These are phyloP conservation scores for Hydroisotoma schaefferi DNA, from an alignment of 2,888 invertebrate genomes.

Conservation along the genomic window DNA sequence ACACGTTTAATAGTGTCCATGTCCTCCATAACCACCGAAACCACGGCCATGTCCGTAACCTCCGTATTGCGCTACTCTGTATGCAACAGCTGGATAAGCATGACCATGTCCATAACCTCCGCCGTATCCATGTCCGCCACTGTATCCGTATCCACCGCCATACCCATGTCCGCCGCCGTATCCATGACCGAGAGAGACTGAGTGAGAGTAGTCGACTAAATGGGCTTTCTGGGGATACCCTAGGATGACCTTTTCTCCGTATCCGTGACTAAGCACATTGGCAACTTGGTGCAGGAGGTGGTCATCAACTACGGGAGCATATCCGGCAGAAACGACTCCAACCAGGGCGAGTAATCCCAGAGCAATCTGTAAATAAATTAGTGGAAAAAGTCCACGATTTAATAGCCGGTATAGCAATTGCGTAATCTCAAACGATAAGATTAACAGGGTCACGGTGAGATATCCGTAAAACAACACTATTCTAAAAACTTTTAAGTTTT, in stretches of 20 bases:
- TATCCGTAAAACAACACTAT: too few species aligned
- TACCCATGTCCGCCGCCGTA: not conserved
- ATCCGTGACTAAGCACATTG: constrained; percentile 24
- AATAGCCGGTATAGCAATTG: too few species aligned
- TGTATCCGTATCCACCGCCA: constrained; percentile 5
- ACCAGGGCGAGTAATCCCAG: not conserved
- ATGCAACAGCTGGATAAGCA: not conserved
- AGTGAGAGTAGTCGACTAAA: constrained; percentile 19
- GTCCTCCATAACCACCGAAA: not conserved
- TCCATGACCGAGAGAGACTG: not conserved
- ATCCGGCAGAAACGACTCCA: constrained; percentile 4
- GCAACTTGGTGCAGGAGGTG: constrained; percentile 23
- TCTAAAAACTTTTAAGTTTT: too few species aligned
- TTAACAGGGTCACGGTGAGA: too few species aligned
- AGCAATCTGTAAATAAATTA: not conserved
- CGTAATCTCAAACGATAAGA: too few species aligned
- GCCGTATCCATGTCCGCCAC: constrained; percentile 1
- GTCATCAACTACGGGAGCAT: constrained; percentile 20
- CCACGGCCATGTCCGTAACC: not conserved
- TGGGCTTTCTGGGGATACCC: constrained; percentile 27
- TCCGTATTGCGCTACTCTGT: not conserved
- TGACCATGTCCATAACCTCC: constrained; percentile 7
- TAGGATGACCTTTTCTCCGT: constrained; percentile 25
- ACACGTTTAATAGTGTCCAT: not conserved
- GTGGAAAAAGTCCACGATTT: too few species aligned